Base-by-base conservation (phyloP, 2,888 invertebrate species). In the Leptinotarsa haldemani region DNA sequence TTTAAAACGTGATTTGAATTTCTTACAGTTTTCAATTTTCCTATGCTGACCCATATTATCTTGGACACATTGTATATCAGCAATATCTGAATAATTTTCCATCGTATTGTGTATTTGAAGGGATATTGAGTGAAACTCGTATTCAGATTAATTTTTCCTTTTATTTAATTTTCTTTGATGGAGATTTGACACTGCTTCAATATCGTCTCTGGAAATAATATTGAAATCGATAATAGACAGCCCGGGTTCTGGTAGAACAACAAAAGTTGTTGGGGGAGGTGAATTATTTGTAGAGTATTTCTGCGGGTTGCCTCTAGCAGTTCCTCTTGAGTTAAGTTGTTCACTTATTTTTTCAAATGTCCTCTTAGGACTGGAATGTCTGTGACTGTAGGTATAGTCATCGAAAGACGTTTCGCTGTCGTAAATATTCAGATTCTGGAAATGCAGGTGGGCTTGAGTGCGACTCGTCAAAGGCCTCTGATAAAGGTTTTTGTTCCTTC, bases 181-280 rank as follows among this genome's bases (percentile, higher is more conserved):
- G 67, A 80, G 74, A 70, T 80, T 82, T 16, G 80, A 77, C n/a
- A 80, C 80, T 66, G 78, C 81, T 40, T 82, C 82, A 69, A 83
- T 81, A 69, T 81, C 80, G 71, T 82, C 81, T 66, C 84, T 77
- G 16, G 92, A 92, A 83, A 93, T 89, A 85, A 91, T 89, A 88
- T 93, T 93, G 84, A 93, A 91, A 88, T 93, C 93, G 78, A 94
- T 93, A 80, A 93, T 93, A 40, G 93, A 91, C 76, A 94, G 88
- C 82, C 91, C 90, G n/a, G 93, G 92, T 83, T 91, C 89, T 7
- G 90, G 89, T 30, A 90, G 87, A 53, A 89, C 86, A 71, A 88
- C 88, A 22, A 88, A 84, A 53, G 85, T 85, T 16, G 82, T 80
- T 18, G 85, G 82, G 25, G 82, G 81, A 9, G 85, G 84, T 53